Percentiles rank a stretch among this genome's conserved stretches.
Evolutionary conservation across 2,113 vertebrate genomes (phyloP).

Genomic region (Perognathus longimembris): DNA sequence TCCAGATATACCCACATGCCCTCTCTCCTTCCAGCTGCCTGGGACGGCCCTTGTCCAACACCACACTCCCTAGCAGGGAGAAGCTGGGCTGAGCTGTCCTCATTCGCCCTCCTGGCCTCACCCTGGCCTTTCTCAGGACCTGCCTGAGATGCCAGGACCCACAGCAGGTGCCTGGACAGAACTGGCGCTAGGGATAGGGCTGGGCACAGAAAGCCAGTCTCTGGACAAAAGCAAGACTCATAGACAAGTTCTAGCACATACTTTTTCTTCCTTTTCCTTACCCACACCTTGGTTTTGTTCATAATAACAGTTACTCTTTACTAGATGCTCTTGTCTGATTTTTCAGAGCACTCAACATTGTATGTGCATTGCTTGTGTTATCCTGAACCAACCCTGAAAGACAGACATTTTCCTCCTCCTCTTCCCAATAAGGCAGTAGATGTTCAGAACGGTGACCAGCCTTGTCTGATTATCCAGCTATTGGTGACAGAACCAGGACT

Average conservation of each 20-base stretch:
- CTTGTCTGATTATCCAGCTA: background rate
- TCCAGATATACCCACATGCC: background rate
- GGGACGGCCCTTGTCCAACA: background rate
- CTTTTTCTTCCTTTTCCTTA: conserved; percentile 30
- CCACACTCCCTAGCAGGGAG: background rate
- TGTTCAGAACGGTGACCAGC: background rate
- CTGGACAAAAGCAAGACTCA: conserved; percentile 55
- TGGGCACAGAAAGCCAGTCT: conserved; percentile 13
- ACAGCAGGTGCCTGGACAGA: conserved; percentile 77
- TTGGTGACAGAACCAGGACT: background rate
- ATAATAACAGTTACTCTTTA: background rate
- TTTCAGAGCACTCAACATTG: background rate
- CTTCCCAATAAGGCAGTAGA: background rate
- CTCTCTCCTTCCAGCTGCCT: background rate
- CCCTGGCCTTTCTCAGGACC: conserved; percentile 42
- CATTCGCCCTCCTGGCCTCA: conserved; percentile 64
- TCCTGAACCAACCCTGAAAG: background rate
- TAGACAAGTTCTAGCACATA: background rate
- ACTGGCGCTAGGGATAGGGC: conserved; percentile 41
- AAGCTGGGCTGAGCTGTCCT: conserved; percentile 65
- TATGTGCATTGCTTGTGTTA: background rate
- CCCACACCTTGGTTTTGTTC: background rate
- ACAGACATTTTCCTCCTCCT: background rate
- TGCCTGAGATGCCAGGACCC: conserved; percentile 64
- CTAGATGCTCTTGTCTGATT: background rate